phyloP scores from a whole-genome alignment of 2,113 vertebrate genomes.

The Cryptomyrus ogoouensis region DNA sequence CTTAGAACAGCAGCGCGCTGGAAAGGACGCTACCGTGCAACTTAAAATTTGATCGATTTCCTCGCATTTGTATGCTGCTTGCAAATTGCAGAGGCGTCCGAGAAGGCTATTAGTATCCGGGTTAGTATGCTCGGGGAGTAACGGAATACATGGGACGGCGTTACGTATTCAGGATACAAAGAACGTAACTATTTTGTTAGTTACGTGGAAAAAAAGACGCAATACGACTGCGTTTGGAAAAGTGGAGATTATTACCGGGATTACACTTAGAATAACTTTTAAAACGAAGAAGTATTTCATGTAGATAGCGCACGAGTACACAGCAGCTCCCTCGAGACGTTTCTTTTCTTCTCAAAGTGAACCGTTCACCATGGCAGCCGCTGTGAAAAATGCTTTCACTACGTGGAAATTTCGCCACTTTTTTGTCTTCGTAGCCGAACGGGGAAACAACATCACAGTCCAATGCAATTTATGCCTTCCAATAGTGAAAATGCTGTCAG shows the following conservation, averaged over 20 bases:
- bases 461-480: conserved; percentile 17
- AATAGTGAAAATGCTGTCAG: not conserved
- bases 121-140: not conserved
- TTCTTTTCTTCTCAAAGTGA: not conserved
- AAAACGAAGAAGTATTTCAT: not conserved
- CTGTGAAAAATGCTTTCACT: not conserved
- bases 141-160: not conserved
- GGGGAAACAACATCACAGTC: conserved; percentile 18
- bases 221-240: not conserved
- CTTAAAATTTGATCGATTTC: not conserved
- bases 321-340: not conserved
- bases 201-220: not conserved
- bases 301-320: not conserved
- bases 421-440: conserved; percentile 8
- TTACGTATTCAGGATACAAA: not conserved
- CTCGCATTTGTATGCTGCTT: not conserved
- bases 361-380: not conserved
- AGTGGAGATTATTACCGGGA: not conserved
- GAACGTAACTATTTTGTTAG: not conserved
- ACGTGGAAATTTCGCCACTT: conserved; percentile 3
- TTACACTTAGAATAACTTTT: not conserved
- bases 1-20: not conserved
- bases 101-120: not conserved
- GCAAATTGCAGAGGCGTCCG: not conserved
- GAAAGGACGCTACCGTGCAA: too few species aligned